A percentile compares a stretch with the other conserved stretches of the same genome.
phyloP scores from a whole-genome alignment of 2,888 invertebrate genomes.

The Allygus modestus region DNA sequence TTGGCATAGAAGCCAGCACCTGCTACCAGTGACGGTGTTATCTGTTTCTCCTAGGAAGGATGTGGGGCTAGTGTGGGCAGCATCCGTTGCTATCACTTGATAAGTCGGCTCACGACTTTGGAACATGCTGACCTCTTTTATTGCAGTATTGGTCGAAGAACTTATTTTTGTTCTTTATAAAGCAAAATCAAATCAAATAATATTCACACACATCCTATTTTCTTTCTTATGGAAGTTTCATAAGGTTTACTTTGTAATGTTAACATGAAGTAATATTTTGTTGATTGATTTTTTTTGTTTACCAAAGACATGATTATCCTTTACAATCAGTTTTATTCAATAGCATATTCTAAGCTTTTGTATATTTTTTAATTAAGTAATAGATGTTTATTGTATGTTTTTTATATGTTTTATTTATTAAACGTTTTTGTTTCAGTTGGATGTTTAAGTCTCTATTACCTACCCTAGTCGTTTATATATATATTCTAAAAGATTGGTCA shows the following conservation, averaged over 20 bases:
- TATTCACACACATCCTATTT: no score
- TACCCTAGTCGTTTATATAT: no score
- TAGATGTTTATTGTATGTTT: slow-evolving; percentile 27
- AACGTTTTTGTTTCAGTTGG: slow-evolving; percentile 17
- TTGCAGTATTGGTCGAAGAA: not conserved
- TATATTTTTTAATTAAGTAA: not conserved
- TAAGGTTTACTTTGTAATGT: no score
- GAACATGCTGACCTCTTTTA: not conserved
- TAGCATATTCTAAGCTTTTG: not conserved
- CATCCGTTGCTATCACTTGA: not conserved
- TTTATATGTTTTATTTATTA: not conserved
- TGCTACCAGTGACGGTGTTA: not conserved
- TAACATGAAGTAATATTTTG: no score
- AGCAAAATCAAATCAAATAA: no score
- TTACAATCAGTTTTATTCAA: not conserved
- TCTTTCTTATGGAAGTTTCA: no score
- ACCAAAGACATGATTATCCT: not conserved
- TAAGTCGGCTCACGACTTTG: not conserved
- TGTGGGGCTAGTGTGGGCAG: not conserved
- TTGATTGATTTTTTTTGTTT: not conserved
- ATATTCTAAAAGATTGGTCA: no score
- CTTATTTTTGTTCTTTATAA: no score
- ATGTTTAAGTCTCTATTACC: no score
- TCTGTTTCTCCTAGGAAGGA: not conserved
- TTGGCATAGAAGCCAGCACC: not conserved